Percentiles rank a stretch among this genome's conserved stretches.
Conservation (phyloP, 2,888 invertebrate species). For the Aricia artaxerxes region DNA sequence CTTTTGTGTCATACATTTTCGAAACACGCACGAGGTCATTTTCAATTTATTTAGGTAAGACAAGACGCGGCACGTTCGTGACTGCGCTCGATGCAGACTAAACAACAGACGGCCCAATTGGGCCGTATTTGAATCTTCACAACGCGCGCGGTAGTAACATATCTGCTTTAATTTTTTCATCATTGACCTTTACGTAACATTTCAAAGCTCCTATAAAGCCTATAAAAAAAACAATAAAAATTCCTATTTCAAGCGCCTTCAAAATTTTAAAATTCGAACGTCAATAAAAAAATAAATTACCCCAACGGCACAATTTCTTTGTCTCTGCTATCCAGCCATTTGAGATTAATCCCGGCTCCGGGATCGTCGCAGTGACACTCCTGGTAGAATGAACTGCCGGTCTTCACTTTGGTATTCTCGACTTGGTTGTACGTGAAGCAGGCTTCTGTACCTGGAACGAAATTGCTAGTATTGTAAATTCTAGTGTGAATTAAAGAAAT, state of each 20-base stretch:
- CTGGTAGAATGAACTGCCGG: conserved; percentile 55
- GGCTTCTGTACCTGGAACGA: conserved; percentile 54
- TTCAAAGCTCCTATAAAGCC: neutral
- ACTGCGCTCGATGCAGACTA: too few relatives aligned
- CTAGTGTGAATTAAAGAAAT: neutral
- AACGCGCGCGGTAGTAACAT: too few relatives aligned
- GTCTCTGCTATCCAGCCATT: conserved; percentile 55
- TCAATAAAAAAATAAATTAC: conserved; percentile 49
- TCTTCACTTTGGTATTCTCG: conserved; percentile 46
- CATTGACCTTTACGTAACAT: neutral
- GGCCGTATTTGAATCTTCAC: too few relatives aligned
- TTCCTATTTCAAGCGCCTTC: neutral
- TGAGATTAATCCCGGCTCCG: conserved; percentile 47
- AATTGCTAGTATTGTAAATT: conserved; percentile 18
- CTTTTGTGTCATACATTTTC: too few relatives aligned
- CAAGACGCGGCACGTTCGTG: too few relatives aligned
- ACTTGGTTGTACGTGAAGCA: conserved; percentile 54
- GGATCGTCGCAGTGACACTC: conserved; percentile 59
- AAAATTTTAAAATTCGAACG: neutral
- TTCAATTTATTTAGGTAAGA: too few relatives aligned
- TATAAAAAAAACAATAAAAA: neutral
- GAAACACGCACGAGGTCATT: too few relatives aligned
- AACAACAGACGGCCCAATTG: too few relatives aligned
- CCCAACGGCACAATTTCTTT: conserved; percentile 51
- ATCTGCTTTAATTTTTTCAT: too few relatives aligned